Evolutionary conservation across 2,113 vertebrate genomes (phyloP), one percentile per base, ranked within the genome.

Genomic region (Siniperca chuatsi): DNA sequence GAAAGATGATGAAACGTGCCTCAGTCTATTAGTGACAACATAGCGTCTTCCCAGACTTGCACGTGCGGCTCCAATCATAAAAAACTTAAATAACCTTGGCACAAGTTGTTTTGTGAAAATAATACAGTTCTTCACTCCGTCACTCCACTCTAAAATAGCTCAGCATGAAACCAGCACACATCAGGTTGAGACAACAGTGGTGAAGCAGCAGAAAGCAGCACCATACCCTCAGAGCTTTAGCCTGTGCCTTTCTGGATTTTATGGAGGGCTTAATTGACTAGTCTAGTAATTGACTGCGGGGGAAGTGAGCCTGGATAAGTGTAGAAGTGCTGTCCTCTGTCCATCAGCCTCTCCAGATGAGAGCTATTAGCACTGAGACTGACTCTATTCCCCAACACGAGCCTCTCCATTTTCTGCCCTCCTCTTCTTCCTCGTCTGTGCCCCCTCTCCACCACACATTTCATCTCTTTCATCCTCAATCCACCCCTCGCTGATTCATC

Each of bases 221-320:
- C 89, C 66, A 37, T 75, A 60, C 64, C 44, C 75, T 86, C 58
- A 61, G 60, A 79, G 79, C 81, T 81, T 64, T 16, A 67, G 60
- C 71, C 42, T 21, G 37, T 40, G 74, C 60, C 54, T 75, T 77
- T 85, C 69, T 86, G 65, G 20, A 1, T 65, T 79, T 74, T 87
- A 91, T 91, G 69, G 82, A 91, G 78, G 85, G 86, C 87, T 94
- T 96, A 95, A 96, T 95, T 94, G 92, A 95, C 92, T 94, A 29
- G 87, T 79, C 81, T 89, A 65, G 76, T 95, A 95, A 95, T 93
- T 95, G 93, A 93, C 75, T 91, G 86, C 61, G 55, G 76, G 92
- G 87, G 78, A 88, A 83, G 89, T 84, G 89, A 93, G 90, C 68
- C 84, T 83, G 89, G 81, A 81, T 92, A 90, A 94, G 91, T 86